These are phyloP conservation scores for Pandion haliaetus DNA, from an alignment of 2,113 vertebrate genomes.

Conservation along the genomic window DNA sequence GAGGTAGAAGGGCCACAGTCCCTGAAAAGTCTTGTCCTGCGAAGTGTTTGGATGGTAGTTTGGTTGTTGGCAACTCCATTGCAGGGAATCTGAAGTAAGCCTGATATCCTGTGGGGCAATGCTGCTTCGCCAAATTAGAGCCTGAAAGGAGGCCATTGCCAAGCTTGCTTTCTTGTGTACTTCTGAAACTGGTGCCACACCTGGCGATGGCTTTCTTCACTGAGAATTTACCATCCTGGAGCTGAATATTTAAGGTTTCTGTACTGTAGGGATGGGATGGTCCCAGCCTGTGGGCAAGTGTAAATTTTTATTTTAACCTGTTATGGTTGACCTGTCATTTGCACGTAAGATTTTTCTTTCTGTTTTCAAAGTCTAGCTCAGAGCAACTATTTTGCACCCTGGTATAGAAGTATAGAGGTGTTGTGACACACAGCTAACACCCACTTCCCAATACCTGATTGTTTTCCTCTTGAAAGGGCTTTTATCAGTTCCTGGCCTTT, in stretches of 20 bases:
- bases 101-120: background rate
- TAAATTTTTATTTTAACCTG: background rate
- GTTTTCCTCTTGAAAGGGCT: background rate
- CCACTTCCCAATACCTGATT: background rate
- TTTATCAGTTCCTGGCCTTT: background rate
- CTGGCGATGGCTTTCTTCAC: accelerated
- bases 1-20: background rate
- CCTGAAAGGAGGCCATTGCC: background rate
- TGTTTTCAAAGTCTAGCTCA: background rate
- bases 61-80: background rate
- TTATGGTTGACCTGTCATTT: background rate
- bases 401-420: background rate
- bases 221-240: background rate
- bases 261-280: background rate
- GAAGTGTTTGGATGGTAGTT: background rate
- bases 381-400: background rate
- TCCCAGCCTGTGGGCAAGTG: background rate
- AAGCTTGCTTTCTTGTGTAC: background rate
- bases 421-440: background rate
- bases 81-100: background rate
- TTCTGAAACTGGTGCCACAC: background rate
- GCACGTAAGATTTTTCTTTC: background rate
- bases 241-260: background rate
- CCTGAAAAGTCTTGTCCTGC: background rate
- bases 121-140: too few relatives aligned